These are phyloP conservation scores for Delia radicum DNA, from an alignment of 1,140 invertebrate species.

Conservation along the genomic window DNA sequence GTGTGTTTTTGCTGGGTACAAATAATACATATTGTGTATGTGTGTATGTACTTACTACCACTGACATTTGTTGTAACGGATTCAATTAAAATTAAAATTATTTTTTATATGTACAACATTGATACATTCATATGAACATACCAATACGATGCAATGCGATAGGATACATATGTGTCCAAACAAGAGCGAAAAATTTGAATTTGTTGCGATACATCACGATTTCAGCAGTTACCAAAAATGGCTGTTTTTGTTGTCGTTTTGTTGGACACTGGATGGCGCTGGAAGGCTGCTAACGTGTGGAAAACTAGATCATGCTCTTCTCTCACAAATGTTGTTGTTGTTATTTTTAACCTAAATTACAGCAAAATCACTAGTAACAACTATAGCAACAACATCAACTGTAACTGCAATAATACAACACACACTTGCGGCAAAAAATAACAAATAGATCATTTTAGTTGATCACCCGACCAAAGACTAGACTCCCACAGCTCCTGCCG, in stretches of 20 bases:
- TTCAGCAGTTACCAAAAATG: slow-evolving; percentile 26
- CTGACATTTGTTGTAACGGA: slow-evolving; percentile 23
- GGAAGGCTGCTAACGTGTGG: slow-evolving; percentile 12
- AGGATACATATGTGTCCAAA: slow-evolving; percentile 16
- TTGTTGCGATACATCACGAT: slow-evolving; percentile 27
- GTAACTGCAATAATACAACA: background rate
- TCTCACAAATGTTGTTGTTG: slow-evolving; percentile 18
- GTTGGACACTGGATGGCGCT: background rate
- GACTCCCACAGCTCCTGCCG: slow-evolving; percentile 17
- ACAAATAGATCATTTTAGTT: slow-evolving; percentile 25
- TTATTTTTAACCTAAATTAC: slow-evolving; percentile 22
- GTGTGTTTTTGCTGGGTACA: too few relatives aligned
- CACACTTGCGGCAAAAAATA: background rate
- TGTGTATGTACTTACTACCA: background rate
- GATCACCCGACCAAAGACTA: slow-evolving; percentile 11
- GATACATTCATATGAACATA: background rate
- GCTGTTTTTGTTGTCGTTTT: slow-evolving; percentile 8
- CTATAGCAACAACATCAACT: too few relatives aligned
- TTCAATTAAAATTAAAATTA: slow-evolving; percentile 28
- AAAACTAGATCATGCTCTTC: slow-evolving; percentile 26
- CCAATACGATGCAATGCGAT: too few relatives aligned
- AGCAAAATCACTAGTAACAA: background rate
- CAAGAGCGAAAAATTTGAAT: slow-evolving; percentile 26
- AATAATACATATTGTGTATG: background rate
- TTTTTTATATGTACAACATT: slow-evolving; percentile 8